These are phyloP conservation scores for Plestiodon gilberti DNA, from an alignment of 2,113 vertebrate genomes.

Conservation along the genomic window DNA sequence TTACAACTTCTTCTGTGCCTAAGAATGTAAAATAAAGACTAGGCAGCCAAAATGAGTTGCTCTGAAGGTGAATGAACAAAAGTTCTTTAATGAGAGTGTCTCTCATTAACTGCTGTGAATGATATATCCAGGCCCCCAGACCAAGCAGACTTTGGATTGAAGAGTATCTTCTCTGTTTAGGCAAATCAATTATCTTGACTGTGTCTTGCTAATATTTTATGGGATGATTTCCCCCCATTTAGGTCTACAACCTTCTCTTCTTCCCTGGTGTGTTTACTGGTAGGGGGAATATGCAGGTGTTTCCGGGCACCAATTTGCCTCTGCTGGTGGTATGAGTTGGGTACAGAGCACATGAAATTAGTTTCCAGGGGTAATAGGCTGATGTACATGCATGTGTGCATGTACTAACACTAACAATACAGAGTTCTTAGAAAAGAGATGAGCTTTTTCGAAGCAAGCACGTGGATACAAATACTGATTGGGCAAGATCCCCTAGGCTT, in stretches of 20 bases:
- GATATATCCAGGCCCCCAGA: neutral
- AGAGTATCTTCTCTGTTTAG: neutral
- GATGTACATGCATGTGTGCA: neutral
- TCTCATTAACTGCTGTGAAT: neutral
- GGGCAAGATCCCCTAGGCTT: neutral
- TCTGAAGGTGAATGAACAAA: neutral
- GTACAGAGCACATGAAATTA: too few species aligned
- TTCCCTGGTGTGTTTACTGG: neutral
- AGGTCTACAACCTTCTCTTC: neutral
- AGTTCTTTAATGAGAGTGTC: neutral
- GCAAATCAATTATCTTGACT: neutral
- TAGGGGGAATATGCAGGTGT: neutral
- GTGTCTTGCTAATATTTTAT: neutral
- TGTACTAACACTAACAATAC: neutral
- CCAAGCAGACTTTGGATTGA: neutral
- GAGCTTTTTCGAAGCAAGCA: neutral
- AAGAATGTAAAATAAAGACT: neutral
- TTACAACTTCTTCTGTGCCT: neutral
- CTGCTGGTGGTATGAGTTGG: neutral
- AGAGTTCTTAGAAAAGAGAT: neutral
- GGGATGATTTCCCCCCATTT: neutral
- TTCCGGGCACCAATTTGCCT: neutral
- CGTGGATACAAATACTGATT: neutral
- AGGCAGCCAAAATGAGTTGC: neutral
- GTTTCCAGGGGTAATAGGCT: neutral